Evolutionary conservation across 2,113 vertebrate genomes (phyloP).

Genomic region (Pardalotus punctatus): DNA sequence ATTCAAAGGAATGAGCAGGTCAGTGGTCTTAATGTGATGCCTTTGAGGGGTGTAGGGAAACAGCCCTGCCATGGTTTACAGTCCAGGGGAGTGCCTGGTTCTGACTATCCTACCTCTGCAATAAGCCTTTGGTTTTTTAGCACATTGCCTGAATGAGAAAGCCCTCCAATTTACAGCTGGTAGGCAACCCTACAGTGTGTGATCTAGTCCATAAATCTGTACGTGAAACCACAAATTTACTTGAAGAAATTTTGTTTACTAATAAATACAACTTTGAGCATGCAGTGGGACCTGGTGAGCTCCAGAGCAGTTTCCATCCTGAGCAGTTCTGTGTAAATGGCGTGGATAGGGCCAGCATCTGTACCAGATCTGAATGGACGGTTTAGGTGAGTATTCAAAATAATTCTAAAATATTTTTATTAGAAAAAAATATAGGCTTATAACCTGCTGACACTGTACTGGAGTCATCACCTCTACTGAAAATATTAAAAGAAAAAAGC

Average conservation of each 20-base stretch:
- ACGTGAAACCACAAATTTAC: background rate
- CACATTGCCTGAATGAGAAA: background rate
- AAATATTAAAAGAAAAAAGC: background rate
- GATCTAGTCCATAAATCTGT: background rate
- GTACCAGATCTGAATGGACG: background rate
- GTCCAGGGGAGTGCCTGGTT: background rate
- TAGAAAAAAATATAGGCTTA: background rate
- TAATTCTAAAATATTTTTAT: background rate
- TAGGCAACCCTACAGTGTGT: background rate
- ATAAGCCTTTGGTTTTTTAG: background rate
- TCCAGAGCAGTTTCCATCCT: background rate
- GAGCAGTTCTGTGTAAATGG: background rate
- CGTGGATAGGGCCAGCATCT: background rate
- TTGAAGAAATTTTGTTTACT: background rate
- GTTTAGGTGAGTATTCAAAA: background rate
- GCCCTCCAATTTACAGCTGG: background rate
- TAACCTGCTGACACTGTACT: background rate
- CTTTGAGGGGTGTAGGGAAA: background rate
- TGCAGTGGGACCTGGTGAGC: background rate
- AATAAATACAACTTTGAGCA: background rate
- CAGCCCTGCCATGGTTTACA: background rate
- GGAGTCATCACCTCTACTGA: background rate
- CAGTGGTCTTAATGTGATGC: background rate
- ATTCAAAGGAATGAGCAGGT: background rate
- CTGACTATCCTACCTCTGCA: background rate